phyloP scores from a whole-genome alignment of 2,888 invertebrate species.

The Frankliniella fusca region DNA sequence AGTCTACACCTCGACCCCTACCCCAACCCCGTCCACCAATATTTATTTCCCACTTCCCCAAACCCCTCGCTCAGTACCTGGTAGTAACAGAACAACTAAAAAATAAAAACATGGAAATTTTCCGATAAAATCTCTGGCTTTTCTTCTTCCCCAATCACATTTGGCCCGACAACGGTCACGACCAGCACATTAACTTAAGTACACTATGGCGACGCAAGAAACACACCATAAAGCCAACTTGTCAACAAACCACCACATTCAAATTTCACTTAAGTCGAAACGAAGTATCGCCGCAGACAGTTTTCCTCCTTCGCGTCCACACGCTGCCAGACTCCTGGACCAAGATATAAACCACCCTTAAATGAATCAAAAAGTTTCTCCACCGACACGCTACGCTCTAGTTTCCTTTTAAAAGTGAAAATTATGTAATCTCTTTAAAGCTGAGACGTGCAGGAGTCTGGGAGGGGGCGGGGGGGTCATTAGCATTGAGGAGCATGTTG shows the following conservation, averaged over 20 bases:
- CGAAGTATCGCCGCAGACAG: too few species aligned
- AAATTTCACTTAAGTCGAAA: too few species aligned
- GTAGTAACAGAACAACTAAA: background rate
- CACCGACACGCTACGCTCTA: too few species aligned
- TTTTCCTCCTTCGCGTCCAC: too few species aligned
- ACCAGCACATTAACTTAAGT: too few species aligned
- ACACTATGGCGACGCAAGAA: too few species aligned
- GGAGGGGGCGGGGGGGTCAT: background rate
- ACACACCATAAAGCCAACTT: too few species aligned
- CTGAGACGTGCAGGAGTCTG: background rate
- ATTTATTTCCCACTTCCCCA: slow-evolving; percentile 8
- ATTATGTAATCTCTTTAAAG: slow-evolving; percentile 1
- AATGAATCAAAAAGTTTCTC: background rate
- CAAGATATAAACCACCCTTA: too few species aligned
- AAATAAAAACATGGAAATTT: slow-evolving; percentile 13
- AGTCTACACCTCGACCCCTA: background rate
- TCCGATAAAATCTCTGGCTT: slow-evolving; percentile 2
- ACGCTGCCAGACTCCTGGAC: too few species aligned
- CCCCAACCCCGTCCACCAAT: background rate
- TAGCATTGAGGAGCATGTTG: slow-evolving; percentile 7
- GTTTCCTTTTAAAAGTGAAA: background rate
- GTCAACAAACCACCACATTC: too few species aligned
- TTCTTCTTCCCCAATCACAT: background rate
- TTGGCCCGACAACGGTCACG: too few species aligned
- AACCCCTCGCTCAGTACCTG: slow-evolving; percentile 10